phyloP scores from a whole-genome alignment of 2,113 vertebrate genomes.

The Rhynchomys soricoides region DNA sequence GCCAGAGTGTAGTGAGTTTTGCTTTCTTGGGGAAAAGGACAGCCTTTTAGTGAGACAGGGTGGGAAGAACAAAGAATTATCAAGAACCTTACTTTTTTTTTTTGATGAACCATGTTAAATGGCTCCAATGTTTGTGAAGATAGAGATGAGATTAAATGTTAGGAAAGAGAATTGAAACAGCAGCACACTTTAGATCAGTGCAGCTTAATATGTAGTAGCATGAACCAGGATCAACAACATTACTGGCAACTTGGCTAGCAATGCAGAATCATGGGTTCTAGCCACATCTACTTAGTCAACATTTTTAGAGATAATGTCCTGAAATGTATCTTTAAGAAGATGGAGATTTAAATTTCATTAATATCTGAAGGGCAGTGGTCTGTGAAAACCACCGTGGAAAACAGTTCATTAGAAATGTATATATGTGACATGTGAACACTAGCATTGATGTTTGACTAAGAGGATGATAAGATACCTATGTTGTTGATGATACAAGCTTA shows the following conservation, averaged over 20 bases:
- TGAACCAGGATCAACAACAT: background rate
- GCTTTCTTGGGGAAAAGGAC: background rate
- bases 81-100: background rate
- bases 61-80: background rate
- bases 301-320: background rate
- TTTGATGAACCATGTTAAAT: background rate
- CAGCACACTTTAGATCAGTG: background rate
- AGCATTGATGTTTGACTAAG: background rate
- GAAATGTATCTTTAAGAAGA: constrained; percentile 28
- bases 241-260: background rate
- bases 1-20: background rate
- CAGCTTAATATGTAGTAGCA: background rate
- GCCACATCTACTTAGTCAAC: background rate
- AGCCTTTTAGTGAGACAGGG: background rate
- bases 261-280: background rate
- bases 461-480: background rate
- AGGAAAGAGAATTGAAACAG: background rate
- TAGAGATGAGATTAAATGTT: background rate
- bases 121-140: background rate
- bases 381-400: background rate
- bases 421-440: constrained; percentile 17
- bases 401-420: background rate
- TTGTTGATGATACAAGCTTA: background rate
- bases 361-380: background rate
- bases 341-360: background rate